phyloP scores from a whole-genome alignment of 2,888 invertebrate genomes.

The Cephus nigrinus region DNA sequence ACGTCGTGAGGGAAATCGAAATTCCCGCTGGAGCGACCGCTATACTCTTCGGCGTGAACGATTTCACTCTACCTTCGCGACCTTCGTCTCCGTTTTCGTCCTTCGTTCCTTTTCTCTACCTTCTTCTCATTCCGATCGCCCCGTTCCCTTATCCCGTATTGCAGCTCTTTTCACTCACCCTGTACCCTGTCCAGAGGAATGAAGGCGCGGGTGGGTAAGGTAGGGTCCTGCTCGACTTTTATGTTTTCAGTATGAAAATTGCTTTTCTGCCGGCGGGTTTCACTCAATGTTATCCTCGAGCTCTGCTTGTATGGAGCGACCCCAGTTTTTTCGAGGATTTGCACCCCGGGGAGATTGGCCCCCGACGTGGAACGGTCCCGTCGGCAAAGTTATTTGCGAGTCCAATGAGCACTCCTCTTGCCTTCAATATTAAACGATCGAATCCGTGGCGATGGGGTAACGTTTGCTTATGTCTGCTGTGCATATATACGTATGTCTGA shows the following conservation, averaged over 20 bases:
- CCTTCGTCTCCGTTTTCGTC: neutral
- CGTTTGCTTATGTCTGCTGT: neutral
- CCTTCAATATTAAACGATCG: neutral
- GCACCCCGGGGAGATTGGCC: neutral
- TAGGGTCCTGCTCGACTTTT: neutral
- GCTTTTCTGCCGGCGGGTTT: neutral
- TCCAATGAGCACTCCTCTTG: neutral
- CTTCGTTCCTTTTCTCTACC: neutral
- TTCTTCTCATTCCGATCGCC: neutral
- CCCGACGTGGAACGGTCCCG: neutral
- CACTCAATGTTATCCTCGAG: slow-evolving; percentile 21
- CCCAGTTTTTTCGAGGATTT: neutral
- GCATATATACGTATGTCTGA: neutral
- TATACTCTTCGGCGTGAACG: neutral
- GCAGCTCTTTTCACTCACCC: neutral
- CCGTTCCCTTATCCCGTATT: neutral
- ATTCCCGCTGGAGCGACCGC: neutral
- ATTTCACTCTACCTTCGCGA: neutral
- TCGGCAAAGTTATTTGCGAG: neutral
- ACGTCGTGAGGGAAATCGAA: neutral
- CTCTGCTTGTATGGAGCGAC: neutral
- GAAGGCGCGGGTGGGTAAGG: neutral
- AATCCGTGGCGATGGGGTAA: neutral
- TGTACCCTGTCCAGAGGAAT: neutral
- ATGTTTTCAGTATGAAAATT: neutral